Conservation (phyloP, 2,797 vertebrate species). For the Sebastiscus albofasciatus region DNA sequence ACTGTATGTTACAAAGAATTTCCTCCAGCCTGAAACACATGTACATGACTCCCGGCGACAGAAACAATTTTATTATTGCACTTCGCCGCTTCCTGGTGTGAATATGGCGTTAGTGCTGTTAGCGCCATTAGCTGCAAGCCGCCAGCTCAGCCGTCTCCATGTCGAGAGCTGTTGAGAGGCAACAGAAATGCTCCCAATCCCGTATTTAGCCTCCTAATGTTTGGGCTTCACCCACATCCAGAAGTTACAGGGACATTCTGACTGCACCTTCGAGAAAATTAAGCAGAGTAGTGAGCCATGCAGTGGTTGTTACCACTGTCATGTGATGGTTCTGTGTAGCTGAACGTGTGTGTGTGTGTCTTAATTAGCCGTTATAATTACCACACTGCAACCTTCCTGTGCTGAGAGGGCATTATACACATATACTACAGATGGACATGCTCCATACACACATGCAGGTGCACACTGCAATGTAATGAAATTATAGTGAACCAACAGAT, state of each 20-base stretch:
- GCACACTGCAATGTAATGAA: neutral
- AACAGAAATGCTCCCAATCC: no score
- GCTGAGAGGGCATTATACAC: slow-evolving; percentile 16
- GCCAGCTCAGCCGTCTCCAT: no score
- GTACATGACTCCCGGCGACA: no score
- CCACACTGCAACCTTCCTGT: slow-evolving; percentile 12
- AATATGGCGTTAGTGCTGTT: no score
- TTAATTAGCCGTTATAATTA: slow-evolving; percentile 34
- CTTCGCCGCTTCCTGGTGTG: no score
- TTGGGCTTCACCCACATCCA: neutral
- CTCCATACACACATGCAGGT: neutral
- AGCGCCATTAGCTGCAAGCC: no score
- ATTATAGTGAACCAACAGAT: neutral
- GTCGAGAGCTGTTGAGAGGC: no score
- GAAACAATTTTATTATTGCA: no score
- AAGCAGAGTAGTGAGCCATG: neutral
- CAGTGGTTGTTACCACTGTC: neutral
- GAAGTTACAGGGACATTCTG: neutral
- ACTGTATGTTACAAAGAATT: no score
- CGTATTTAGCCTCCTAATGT: neutral
- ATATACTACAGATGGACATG: neutral
- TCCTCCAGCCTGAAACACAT: no score
- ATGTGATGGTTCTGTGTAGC: neutral
- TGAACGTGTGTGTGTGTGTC: neutral
- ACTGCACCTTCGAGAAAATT: neutral